Evolutionary conservation across 2,113 vertebrate species (phyloP), one percentile per base, ranked within the genome.

Genomic region (Cryptotis parvus): DNA sequence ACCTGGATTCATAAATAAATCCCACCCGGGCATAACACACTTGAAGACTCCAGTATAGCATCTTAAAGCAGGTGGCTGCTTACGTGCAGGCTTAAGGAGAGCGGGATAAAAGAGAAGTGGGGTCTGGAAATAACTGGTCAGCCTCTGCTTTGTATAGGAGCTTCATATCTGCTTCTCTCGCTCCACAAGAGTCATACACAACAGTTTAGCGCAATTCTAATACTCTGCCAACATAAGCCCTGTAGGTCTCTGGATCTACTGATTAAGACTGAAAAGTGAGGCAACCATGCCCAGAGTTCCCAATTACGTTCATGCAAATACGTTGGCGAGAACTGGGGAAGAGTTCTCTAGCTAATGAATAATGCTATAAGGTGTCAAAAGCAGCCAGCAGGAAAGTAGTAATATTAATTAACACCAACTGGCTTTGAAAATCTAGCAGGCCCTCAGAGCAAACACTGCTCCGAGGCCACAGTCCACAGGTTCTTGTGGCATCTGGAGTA

Each of bases 361-460:
- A 93, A 81, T 91, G 93, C 94, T 82, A 88, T 77, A 45, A 95
- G 89, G 88, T 94, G 93, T 91, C 85, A 93, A 93, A 93, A 91
- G 77, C 87, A 96, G 73, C 92, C 88, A 66, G 94, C 85, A 88
- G 94, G 70, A 94, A 95, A 94, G 81, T 72, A 84, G 49, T 94
- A 89, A 93, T 83, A 94, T 88, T 95, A 94, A 94, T 96, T 94
- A 91, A 94, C 83, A 86, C 82, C 95, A 95, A 95, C 91, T 96
- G 93, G 84, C 33, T 93, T 90, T 89, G 74, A 95, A 89, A 86
- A 87, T 87, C 12, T 39, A 89, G 35, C 80, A 92, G 35, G 27
- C 58, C 74, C 52, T 89, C 74, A 81, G 66, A 75, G 55, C 77
- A 78, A 91, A 89, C 55, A 26, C 89, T 55, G 84, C 72, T 58